These are phyloP conservation scores for Brachynemurus nebulosus DNA, from an alignment of 2,888 invertebrate species.

Conservation along the genomic window DNA sequence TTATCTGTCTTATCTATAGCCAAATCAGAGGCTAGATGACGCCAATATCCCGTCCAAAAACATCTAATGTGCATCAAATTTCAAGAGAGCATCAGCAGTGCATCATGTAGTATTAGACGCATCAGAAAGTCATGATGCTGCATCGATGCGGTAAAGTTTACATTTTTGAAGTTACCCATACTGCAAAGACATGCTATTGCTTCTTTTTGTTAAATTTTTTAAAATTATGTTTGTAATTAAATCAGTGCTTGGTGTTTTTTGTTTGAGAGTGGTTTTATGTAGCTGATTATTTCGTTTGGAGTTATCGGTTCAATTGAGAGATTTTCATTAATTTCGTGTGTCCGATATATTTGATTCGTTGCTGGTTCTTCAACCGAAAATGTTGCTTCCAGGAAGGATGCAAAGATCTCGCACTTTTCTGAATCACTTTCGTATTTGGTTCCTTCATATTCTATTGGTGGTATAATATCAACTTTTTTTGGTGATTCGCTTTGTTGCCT, in stretches of 20 bases:
- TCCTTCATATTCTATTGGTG: slow-evolving; percentile 7
- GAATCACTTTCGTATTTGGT: slow-evolving; percentile 5
- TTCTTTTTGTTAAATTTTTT: slow-evolving; percentile 15
- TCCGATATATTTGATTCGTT: background rate
- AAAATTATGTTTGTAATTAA: slow-evolving; percentile 12
- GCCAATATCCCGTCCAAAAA: too few species aligned
- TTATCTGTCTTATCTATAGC: too few species aligned
- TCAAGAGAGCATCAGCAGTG: too few species aligned
- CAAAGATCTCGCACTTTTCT: slow-evolving; percentile 11
- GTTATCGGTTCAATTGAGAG: slow-evolving; percentile 5
- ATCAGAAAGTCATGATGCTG: too few species aligned
- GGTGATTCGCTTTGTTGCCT: too few species aligned
- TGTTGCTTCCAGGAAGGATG: slow-evolving; percentile 6
- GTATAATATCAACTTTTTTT: slow-evolving; percentile 9
- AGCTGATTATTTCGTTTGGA: slow-evolving; percentile 7
- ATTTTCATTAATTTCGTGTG: too few species aligned
- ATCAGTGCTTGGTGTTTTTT: slow-evolving; percentile 12
- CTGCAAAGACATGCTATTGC: slow-evolving; percentile 12
- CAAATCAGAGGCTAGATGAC: too few species aligned
- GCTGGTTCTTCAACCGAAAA: slow-evolving; percentile 7
- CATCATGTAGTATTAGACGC: too few species aligned
- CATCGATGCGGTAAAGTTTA: too few species aligned
- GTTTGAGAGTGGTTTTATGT: background rate
- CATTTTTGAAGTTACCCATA: too few species aligned
- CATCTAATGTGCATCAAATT: too few species aligned